A percentile compares a stretch with the other conserved stretches of the same genome.
Evolutionary conservation across 1,140 invertebrate genomes (phyloP).

Genomic region (Lepidostoma basale): DNA sequence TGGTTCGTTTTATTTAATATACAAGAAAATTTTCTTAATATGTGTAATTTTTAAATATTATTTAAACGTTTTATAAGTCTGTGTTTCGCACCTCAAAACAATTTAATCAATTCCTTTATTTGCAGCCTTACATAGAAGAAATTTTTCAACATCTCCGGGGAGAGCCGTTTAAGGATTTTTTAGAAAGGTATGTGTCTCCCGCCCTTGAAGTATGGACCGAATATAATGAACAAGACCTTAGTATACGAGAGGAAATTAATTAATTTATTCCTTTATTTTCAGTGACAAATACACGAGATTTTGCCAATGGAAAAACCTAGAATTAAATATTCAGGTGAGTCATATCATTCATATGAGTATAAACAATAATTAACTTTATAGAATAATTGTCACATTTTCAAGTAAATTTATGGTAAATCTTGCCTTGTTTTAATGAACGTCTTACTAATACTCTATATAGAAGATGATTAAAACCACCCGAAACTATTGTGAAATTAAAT

Average conservation of each 20-base stretch:
- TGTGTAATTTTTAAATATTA: neutral
- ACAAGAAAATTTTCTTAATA: too few relatives aligned
- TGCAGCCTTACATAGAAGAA: constrained; percentile 97
- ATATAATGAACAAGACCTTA: too few relatives aligned
- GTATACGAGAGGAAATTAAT: constrained; percentile 1
- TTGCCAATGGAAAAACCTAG: constrained; percentile 99
- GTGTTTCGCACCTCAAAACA: too few relatives aligned
- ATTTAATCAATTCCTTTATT: too few relatives aligned
- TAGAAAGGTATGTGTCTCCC: constrained; percentile 82
- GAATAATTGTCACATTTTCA: too few relatives aligned
- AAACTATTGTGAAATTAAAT: neutral
- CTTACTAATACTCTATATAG: too few relatives aligned
- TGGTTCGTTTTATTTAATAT: too few relatives aligned
- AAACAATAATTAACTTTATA: too few relatives aligned
- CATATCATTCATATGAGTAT: neutral
- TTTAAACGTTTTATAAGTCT: constrained; percentile 3
- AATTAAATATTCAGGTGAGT: constrained; percentile 96
- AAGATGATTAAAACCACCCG: too few relatives aligned
- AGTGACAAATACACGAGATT: constrained; percentile 99
- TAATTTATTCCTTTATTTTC: constrained; percentile 57
- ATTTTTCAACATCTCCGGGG: constrained; percentile 96
- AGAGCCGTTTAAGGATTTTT: constrained; percentile 95
- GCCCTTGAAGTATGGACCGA: neutral
- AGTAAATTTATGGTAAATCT: too few relatives aligned
- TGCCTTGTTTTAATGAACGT: too few relatives aligned